phyloP scores from a whole-genome alignment of 2,888 invertebrate genomes.

The Arrhopalites spinosus region DNA sequence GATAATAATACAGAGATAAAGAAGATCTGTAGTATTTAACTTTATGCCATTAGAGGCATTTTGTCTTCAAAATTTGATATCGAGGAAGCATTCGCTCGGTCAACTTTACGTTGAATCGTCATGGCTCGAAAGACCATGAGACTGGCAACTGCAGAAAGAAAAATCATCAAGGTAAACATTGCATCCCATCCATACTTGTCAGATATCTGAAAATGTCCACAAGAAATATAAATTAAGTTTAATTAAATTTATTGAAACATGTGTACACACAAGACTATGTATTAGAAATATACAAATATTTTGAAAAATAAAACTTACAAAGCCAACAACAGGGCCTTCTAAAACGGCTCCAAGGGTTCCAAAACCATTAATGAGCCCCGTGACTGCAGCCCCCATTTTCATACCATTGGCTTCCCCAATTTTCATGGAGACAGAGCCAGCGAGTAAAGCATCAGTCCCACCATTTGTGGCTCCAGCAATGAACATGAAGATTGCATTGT shows the following conservation, averaged over 20 bases:
- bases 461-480: slow-evolving; percentile 61
- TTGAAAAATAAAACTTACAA: too few species aligned
- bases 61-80: slow-evolving; percentile 44
- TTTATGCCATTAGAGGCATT: slow-evolving; percentile 45
- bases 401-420: slow-evolving; percentile 61
- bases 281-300: too few species aligned
- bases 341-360: slow-evolving; percentile 60
- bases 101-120: slow-evolving; percentile 54
- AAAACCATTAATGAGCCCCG: slow-evolving; percentile 62
- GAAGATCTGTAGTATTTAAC: neutral
- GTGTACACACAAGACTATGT: too few species aligned
- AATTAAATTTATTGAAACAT: too few species aligned
- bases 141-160: slow-evolving; percentile 59
- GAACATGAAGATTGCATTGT: slow-evolving; percentile 60
- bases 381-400: slow-evolving; percentile 61
- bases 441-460: slow-evolving; percentile 61
- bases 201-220: too few species aligned
- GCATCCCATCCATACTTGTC: slow-evolving; percentile 60
- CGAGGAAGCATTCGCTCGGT: neutral
- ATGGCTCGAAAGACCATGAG: slow-evolving; percentile 59
- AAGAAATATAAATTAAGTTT: too few species aligned
- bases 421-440: slow-evolving; percentile 61
- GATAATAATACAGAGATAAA: too few species aligned
- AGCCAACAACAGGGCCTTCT: slow-evolving; percentile 62
- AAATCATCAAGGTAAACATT: slow-evolving; percentile 60